phyloP scores from a whole-genome alignment of 1,140 invertebrate genomes.

The Drosophila leontia region DNA sequence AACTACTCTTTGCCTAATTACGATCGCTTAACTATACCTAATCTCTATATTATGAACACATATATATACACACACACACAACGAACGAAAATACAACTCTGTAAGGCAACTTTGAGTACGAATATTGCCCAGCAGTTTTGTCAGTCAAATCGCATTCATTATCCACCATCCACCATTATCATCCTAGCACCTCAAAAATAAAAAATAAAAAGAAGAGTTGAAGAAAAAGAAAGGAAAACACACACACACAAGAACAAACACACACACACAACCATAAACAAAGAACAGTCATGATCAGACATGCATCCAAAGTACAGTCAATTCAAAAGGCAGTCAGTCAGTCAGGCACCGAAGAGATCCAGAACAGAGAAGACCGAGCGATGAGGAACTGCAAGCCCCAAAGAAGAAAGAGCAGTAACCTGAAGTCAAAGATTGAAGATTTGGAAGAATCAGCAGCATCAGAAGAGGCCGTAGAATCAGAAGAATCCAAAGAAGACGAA shows the following conservation, averaged over 20 bases:
- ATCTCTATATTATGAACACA: slow-evolving; percentile 49
- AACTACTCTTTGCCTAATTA: slow-evolving; percentile 67
- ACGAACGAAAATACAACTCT: slow-evolving; percentile 7
- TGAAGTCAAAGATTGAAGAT: background rate
- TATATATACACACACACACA: slow-evolving; percentile 9
- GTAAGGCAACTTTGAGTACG: slow-evolving; percentile 6
- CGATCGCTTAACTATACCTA: slow-evolving; percentile 72
- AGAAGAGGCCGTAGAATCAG: background rate
- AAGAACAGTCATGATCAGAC: slow-evolving; percentile 31
- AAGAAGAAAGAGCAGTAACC: slow-evolving; percentile 7
- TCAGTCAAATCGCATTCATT: slow-evolving; percentile 16
- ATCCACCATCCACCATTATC: slow-evolving; percentile 19
- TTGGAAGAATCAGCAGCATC: background rate
- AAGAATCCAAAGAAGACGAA: slow-evolving; percentile 13
- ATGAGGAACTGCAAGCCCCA: background rate
- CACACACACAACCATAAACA: slow-evolving; percentile 1
- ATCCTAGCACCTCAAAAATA: slow-evolving; percentile 6
- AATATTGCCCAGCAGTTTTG: slow-evolving; percentile 19
- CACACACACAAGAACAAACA: background rate
- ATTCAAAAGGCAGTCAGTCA: slow-evolving; percentile 32
- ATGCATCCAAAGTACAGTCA: slow-evolving; percentile 41
- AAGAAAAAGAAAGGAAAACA: background rate
- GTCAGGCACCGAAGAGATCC: slow-evolving; percentile 38
- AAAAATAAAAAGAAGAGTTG: background rate
- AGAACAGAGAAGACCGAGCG: slow-evolving; percentile 6